Base-by-base conservation (phyloP, 1,140 invertebrate species). In the Pachyrhynchus sulphureomaculatus region DNA sequence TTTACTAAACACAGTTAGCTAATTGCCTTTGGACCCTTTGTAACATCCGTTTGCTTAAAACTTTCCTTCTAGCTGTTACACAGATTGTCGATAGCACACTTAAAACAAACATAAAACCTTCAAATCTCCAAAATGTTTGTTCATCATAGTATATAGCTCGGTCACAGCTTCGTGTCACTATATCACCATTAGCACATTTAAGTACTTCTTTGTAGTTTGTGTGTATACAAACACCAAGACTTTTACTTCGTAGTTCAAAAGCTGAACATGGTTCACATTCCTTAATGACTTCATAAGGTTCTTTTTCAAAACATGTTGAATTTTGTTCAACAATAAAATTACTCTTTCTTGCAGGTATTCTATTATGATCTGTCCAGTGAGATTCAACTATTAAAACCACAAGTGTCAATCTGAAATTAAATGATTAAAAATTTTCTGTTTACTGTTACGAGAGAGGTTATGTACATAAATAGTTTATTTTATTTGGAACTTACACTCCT, bases 101-200 rank as follows among this genome's bases (percentile, higher is more conserved):
- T 24, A 87, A 51, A 0, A 84, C 72, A 68, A 92, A 86, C 76
- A 88, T 87, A 60, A 86, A 83, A 10, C 81, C 81, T 71, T 93
- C 87, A 74, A 96, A 95, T 69, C 90, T 86, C 84, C 92, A 92
- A 77, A 91, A 96, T 37, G 86, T 83, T 53, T 82, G 78, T 73
- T 91, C 88, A 69, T 91, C 89, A 24, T 90, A 79, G 78, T 86
- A 88, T 13, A 81, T 84, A 12, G 87, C 84, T 64, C 78, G 80
- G 64, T 88, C 85, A 70, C 86, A 88, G 70, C 86, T 82, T 78
- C 87, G 82, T 8, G 82, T 88, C 26, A 87, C 81, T 45, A 81
- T 83, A 70, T 89, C 86, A 45, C 86, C 86, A 67, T 81, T 86
- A 65, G 82, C 81, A 76, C 88, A 90, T 64, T 82, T 81, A 4